Conservation (phyloP, 53 echinoderm and acorn worm genomes). For the Pentamera pediparva region DNA sequence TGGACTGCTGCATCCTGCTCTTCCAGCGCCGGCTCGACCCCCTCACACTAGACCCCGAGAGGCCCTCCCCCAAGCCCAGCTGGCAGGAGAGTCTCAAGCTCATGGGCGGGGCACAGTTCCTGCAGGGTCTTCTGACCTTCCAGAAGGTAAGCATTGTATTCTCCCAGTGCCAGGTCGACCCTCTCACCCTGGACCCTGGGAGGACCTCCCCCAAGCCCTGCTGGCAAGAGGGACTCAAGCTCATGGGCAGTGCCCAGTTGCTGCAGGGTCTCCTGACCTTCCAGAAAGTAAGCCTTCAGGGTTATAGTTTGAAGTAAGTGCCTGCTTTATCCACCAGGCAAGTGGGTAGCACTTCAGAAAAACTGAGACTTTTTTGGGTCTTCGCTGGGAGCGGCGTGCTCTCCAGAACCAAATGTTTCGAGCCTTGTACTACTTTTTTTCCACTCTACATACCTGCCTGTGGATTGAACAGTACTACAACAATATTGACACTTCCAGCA, state of each 20-base stretch:
- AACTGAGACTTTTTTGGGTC: too few species aligned
- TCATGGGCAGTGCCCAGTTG: slow-evolving; percentile 73
- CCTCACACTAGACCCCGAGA: slow-evolving; percentile 67
- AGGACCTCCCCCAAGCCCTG: slow-evolving; percentile 82
- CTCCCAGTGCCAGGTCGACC: slow-evolving; percentile 76
- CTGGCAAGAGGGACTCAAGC: slow-evolving; percentile 80
- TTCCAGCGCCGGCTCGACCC: slow-evolving; percentile 79
- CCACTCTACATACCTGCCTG: too few species aligned
- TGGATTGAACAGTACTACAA: too few species aligned
- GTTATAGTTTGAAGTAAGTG: too few species aligned
- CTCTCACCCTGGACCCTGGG: slow-evolving; percentile 64
- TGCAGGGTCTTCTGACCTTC: slow-evolving; percentile 74
- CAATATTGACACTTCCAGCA: too few species aligned
- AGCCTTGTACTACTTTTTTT: too few species aligned
- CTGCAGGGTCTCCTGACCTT: slow-evolving; percentile 74
- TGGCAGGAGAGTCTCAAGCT: slow-evolving; percentile 86
- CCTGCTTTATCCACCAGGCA: too few species aligned
- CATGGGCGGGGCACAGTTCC: slow-evolving; percentile 67
- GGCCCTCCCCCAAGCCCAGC: slow-evolving; percentile 80
- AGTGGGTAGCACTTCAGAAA: too few species aligned
- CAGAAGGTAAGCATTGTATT: slow-evolving; percentile 81
- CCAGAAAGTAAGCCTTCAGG: slow-evolving; percentile 75
- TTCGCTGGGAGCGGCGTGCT: too few species aligned
- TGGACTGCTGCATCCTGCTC: slow-evolving; percentile 90
- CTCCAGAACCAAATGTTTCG: too few species aligned